Evolutionary conservation across 2,113 vertebrate genomes (phyloP).

Genomic region (Tragelaphus buxtoni): DNA sequence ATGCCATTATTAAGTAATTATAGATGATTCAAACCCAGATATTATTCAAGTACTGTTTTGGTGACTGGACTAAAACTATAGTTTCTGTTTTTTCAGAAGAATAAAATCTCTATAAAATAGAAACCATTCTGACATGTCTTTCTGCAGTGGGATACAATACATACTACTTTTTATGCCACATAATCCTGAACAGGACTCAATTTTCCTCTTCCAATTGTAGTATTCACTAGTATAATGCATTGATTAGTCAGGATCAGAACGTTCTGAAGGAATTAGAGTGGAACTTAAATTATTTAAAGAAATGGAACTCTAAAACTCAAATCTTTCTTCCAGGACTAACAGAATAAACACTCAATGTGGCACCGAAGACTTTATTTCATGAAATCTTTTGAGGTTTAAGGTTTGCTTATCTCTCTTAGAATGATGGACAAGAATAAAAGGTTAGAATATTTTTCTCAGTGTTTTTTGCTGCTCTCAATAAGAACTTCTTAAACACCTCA

Average conservation of each 20-base stretch:
- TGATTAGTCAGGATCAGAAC: background rate
- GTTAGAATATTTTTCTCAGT: background rate
- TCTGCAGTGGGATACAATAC: background rate
- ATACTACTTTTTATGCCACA: background rate
- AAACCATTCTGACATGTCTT: background rate
- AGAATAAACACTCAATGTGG: background rate
- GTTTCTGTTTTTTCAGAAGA: background rate
- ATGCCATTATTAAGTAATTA: background rate
- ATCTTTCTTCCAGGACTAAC: background rate
- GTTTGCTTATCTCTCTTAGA: background rate
- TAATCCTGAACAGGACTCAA: background rate
- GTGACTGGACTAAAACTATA: background rate
- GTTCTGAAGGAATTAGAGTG: background rate
- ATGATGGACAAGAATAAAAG: background rate
- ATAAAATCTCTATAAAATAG: background rate
- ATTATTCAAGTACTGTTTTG: background rate
- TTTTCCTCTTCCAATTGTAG: background rate
- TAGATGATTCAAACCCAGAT: background rate
- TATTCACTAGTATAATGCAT: background rate
- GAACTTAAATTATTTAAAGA: background rate
- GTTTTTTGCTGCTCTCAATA: background rate
- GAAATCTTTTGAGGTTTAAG: background rate
- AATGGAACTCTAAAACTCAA: background rate
- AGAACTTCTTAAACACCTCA: background rate
- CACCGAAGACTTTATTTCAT: background rate